A percentile compares a stretch with the other conserved stretches of the same genome.
Conservation (phyloP, 2,113 vertebrate species). For the Brachypteracias leptosomus region DNA sequence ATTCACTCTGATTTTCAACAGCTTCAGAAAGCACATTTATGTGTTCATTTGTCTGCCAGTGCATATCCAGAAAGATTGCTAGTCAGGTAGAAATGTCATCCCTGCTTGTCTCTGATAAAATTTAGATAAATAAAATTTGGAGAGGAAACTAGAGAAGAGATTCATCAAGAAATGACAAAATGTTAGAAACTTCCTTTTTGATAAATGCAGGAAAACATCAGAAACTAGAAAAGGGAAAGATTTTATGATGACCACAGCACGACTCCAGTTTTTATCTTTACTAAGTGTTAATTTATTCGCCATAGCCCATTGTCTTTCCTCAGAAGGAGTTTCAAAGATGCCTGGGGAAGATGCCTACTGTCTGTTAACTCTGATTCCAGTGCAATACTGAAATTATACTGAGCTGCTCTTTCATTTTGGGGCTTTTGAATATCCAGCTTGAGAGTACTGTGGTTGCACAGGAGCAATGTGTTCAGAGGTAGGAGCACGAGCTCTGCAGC, state of each 20-base stretch:
- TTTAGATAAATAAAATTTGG: conserved; percentile 41
- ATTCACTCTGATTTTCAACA: conserved; percentile 15
- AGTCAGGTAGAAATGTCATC: conserved; percentile 17
- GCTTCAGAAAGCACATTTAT: neutral
- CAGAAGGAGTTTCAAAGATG: neutral
- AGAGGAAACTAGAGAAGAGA: neutral
- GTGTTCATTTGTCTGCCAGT: neutral
- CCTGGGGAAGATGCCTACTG: neutral
- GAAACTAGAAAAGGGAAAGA: neutral
- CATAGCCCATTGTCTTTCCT: neutral
- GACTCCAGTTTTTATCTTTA: neutral
- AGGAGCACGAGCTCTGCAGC: neutral
- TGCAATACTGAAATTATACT: neutral
- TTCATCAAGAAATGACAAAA: neutral
- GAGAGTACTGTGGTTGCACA: neutral
- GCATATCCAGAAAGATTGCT: neutral
- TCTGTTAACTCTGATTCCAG: neutral
- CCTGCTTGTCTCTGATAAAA: neutral
- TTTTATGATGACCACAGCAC: neutral
- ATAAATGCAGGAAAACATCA: neutral
- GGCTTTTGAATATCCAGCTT: neutral
- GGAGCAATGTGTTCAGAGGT: neutral
- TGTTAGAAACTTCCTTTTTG: neutral
- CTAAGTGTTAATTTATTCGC: neutral
- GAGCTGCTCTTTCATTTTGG: neutral